Evolutionary conservation across 2,888 invertebrate genomes (phyloP).

Genomic region (Synergus umbraculus): DNA sequence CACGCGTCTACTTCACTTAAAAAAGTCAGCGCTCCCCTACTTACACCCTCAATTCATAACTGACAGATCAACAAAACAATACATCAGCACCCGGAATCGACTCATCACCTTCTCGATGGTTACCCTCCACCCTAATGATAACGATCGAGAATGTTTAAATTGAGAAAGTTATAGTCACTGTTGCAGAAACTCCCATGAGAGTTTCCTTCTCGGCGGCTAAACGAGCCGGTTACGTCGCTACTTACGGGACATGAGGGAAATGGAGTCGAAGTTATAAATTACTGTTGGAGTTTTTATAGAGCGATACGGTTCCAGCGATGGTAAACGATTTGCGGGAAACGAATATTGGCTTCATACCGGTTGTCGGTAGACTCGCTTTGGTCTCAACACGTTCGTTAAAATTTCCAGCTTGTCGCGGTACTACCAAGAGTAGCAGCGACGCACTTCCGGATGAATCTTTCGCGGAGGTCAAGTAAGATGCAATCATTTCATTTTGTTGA

Average conservation of each 20-base stretch:
- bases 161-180: background rate
- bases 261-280: background rate
- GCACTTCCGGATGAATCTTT: background rate
- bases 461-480: no score
- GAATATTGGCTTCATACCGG: background rate
- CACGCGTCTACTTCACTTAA: background rate
- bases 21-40: background rate
- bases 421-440: background rate
- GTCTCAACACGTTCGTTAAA: constrained; percentile 6
- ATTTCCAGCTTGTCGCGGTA: background rate
- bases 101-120: background rate
- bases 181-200: background rate
- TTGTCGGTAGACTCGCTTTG: background rate
- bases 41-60: background rate
- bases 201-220: background rate
- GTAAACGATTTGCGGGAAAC: background rate
- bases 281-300: background rate
- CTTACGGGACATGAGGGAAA: background rate
- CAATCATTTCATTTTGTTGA: no score
- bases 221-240: background rate
- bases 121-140: background rate
- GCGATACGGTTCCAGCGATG: background rate
- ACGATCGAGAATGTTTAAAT: background rate
- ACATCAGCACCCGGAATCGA: background rate
- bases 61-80: background rate